Evolutionary conservation across 2,888 invertebrate genomes (phyloP).

Genomic region (Eristalis pertinax): DNA sequence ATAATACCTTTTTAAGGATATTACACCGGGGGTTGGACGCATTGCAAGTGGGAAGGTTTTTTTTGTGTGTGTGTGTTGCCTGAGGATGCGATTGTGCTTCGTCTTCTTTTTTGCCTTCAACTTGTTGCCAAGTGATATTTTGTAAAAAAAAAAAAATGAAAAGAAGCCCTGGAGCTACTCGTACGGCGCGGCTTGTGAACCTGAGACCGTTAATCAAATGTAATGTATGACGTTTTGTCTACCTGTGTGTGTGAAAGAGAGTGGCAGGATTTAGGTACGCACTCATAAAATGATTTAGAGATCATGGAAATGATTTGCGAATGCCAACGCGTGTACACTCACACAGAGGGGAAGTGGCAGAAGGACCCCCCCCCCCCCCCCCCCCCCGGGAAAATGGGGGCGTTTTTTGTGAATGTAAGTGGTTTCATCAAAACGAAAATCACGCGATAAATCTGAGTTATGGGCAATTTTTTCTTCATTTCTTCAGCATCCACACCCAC

Average conservation of each 20-base stretch:
- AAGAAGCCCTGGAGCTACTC: background rate
- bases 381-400: too few relatives aligned
- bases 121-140: constrained; percentile 42
- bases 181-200: background rate
- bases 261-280: background rate
- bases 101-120: constrained; percentile 3
- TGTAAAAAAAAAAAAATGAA: background rate
- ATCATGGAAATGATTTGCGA: background rate
- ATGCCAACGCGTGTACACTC: background rate
- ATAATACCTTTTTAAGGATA: constrained; percentile 36
- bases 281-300: constrained; percentile 1
- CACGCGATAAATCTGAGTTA: background rate
- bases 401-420: background rate
- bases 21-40: background rate
- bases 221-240: constrained; percentile 18
- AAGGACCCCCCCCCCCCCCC: too few relatives aligned
- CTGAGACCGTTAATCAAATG: constrained; percentile 20
- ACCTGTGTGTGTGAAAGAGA: background rate
- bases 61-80: background rate
- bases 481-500: background rate
- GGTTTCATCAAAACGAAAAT: background rate
- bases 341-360: background rate
- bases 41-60: constrained; percentile 5
- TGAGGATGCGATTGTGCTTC: constrained; percentile 18
- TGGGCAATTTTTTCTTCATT: background rate